Percentiles rank a stretch among this genome's conserved stretches.
phyloP scores from a whole-genome alignment of 2,888 invertebrate species.

The Opisthograptis luteolata region DNA sequence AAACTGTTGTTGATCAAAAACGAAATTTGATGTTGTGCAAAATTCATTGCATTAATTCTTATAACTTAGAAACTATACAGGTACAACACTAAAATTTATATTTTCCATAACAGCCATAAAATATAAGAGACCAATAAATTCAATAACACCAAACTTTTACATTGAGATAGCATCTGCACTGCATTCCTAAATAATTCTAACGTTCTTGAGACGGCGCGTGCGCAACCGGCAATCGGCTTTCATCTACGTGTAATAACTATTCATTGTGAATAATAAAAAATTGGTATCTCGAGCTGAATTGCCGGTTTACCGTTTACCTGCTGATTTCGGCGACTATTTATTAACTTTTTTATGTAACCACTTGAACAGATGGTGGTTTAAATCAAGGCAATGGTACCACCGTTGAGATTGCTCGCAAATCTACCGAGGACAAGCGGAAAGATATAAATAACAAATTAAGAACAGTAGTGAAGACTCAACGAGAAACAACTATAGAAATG shows the following conservation, averaged over 20 bases:
- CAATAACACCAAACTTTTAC: constrained; percentile 55
- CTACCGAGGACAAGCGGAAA: constrained; percentile 20
- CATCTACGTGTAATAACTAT: constrained; percentile 69
- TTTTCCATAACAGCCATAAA: constrained; percentile 29
- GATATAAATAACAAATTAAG: constrained; percentile 23
- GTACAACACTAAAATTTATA: constrained; percentile 3
- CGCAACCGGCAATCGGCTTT: constrained; percentile 59
- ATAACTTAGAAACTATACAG: not conserved
- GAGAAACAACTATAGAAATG: constrained; percentile 19
- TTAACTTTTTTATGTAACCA: constrained; percentile 53
- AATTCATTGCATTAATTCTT: not conserved
- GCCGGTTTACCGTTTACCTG: constrained; percentile 66
- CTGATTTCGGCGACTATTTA: constrained; percentile 59
- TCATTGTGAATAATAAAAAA: constrained; percentile 67
- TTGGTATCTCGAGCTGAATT: constrained; percentile 55
- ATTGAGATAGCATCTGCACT: constrained; percentile 54
- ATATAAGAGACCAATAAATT: constrained; percentile 47
- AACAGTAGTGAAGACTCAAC: constrained; percentile 22
- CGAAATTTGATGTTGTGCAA: no score
- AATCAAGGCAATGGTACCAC: constrained; percentile 10
- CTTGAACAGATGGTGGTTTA: constrained; percentile 24
- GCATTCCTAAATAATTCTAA: constrained; percentile 63
- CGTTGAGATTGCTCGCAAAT: constrained; percentile 22
- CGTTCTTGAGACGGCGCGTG: constrained; percentile 54
- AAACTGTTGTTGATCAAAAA: no score